phyloP scores from a whole-genome alignment of 2,888 invertebrate species.

The Bursaphelenchus okinawaensis region DNA sequence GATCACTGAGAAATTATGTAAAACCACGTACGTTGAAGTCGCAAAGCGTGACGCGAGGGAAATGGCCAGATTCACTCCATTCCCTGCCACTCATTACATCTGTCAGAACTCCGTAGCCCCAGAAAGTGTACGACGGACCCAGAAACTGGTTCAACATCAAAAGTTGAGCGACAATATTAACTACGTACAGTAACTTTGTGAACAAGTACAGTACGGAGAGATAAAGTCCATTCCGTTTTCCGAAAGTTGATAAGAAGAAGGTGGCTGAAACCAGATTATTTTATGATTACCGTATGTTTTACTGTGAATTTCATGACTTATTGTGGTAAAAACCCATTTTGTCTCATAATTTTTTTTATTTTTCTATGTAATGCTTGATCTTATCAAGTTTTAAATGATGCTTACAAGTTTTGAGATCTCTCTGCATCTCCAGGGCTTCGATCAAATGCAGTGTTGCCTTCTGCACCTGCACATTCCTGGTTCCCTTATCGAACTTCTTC shows the following conservation, averaged over 20 bases:
- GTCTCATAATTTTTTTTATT: too few species aligned
- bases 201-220: slow-evolving; percentile 55
- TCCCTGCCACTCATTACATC: slow-evolving; percentile 54
- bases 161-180: slow-evolving; percentile 57
- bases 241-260: slow-evolving; percentile 23
- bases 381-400: background rate
- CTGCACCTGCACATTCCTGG: slow-evolving; percentile 33
- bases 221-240: slow-evolving; percentile 53
- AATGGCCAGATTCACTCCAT: slow-evolving; percentile 54
- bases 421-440: slow-evolving; percentile 52
- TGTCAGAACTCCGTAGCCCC: slow-evolving; percentile 57
- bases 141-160: slow-evolving; percentile 58
- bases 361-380: background rate
- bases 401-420: slow-evolving; percentile 43
- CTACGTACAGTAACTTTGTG: slow-evolving; percentile 56
- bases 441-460: slow-evolving; percentile 39
- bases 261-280: slow-evolving; percentile 15
- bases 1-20: background rate
- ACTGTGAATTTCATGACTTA: background rate
- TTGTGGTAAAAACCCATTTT: background rate
- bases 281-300: background rate
- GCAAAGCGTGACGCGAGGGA: slow-evolving; percentile 42
- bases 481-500: slow-evolving; percentile 36
- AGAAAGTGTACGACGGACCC: slow-evolving; percentile 56
- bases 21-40: slow-evolving; percentile 34